phyloP scores from a whole-genome alignment of 1,140 invertebrate genomes.

The Drosophila kurseongensis region DNA sequence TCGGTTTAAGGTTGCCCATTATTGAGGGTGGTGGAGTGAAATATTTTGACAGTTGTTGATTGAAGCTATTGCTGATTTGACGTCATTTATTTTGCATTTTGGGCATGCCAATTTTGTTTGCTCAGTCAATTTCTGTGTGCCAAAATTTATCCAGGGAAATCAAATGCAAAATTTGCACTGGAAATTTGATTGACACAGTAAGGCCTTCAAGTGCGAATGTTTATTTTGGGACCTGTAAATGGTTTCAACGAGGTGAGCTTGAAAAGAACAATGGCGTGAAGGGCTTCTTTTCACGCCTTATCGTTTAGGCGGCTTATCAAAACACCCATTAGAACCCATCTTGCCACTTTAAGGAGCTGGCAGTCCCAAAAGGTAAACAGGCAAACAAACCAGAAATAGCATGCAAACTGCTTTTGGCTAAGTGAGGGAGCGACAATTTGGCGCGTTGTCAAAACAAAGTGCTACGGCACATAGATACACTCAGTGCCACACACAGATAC shows the following conservation, averaged over 20 bases:
- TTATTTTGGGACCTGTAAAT: slow-evolving; percentile 35
- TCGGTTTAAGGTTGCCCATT: neutral
- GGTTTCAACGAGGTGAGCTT: slow-evolving; percentile 20
- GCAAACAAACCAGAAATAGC: slow-evolving; percentile 63
- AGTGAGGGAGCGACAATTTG: slow-evolving; percentile 63
- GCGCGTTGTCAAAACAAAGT: slow-evolving; percentile 73
- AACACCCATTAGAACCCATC: slow-evolving; percentile 4
- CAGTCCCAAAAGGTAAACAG: slow-evolving; percentile 36
- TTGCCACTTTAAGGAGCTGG: neutral
- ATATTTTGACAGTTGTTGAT: slow-evolving; percentile 1
- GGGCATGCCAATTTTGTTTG: slow-evolving; percentile 49
- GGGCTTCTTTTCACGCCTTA: slow-evolving; percentile 23
- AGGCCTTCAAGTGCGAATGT: slow-evolving; percentile 40
- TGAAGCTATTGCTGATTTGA: slow-evolving; percentile 45
- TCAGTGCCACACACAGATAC: slow-evolving; percentile 16
- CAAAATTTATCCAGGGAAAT: slow-evolving; percentile 53
- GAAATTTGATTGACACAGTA: slow-evolving; percentile 61
- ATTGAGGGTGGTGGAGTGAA: neutral
- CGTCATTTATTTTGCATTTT: slow-evolving; percentile 49
- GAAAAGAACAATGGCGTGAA: slow-evolving; percentile 21
- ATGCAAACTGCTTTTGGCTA: slow-evolving; percentile 50
- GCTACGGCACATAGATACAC: slow-evolving; percentile 28
- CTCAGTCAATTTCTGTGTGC: slow-evolving; percentile 34
- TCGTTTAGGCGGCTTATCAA: slow-evolving; percentile 12
- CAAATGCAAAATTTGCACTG: slow-evolving; percentile 57